Evolutionary conservation across 2,888 invertebrate species (phyloP).

Genomic region (Antheraea assamensis): DNA sequence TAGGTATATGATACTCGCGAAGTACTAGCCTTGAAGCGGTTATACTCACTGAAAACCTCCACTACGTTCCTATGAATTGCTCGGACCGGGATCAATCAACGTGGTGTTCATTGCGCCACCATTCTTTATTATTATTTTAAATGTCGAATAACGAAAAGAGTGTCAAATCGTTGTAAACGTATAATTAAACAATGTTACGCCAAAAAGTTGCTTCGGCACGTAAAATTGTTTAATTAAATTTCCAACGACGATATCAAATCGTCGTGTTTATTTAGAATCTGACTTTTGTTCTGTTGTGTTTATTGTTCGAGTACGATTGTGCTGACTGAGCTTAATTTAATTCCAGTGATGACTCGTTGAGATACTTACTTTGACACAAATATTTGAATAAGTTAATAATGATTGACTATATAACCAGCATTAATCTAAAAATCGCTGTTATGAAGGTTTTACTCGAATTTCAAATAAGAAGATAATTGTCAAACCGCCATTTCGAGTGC

Average conservation of each 20-base stretch:
- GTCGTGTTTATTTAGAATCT: background rate
- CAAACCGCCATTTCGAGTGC: no score
- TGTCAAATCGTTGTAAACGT: background rate
- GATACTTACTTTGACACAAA: background rate
- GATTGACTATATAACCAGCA: no score
- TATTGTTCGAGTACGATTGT: background rate
- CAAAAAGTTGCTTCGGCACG: background rate
- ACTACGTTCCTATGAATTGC: no score
- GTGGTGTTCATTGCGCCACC: no score
- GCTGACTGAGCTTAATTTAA: slow-evolving; percentile 1
- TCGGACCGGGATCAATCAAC: no score
- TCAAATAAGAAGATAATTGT: no score
- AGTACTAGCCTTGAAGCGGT: no score
- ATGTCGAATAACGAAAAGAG: slow-evolving; percentile 1
- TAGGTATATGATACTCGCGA: no score
- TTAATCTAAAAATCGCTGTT: no score
- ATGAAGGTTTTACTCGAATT: no score
- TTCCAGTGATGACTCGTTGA: background rate
- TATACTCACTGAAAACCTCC: no score
- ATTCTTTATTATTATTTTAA: background rate
- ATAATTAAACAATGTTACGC: background rate
- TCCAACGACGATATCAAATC: background rate
- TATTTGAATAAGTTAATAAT: no score
- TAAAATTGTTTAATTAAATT: slow-evolving; percentile 14
- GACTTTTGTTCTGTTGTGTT: slow-evolving; percentile 6